A percentile compares a stretch with the other conserved stretches of the same genome.
Evolutionary conservation across 1,140 invertebrate species (phyloP).

Genomic region (Solen grandis): DNA sequence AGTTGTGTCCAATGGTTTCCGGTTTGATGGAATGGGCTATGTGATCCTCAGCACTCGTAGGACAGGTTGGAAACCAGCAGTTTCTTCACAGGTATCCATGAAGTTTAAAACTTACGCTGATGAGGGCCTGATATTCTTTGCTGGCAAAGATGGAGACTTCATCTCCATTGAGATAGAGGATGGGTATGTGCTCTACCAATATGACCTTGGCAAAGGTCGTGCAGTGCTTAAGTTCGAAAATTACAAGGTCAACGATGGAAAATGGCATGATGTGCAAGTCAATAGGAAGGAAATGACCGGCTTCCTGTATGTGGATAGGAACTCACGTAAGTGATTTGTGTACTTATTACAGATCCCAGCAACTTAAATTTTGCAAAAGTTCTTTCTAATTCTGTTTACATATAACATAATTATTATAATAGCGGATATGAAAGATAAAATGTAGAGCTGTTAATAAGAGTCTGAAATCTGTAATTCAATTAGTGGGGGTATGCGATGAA

Average conservation of each 20-base stretch:
- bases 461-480: too few species aligned
- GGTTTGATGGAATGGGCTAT: slow-evolving; percentile 93
- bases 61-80: slow-evolving; percentile 83
- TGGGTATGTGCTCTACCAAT: slow-evolving; percentile 86
- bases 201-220: slow-evolving; percentile 87
- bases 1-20: slow-evolving; percentile 75
- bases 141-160: slow-evolving; percentile 86
- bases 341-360: too few species aligned
- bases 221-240: slow-evolving; percentile 81
- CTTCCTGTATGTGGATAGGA: slow-evolving; percentile 84
- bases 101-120: slow-evolving; percentile 93
- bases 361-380: too few species aligned
- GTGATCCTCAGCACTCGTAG: slow-evolving; percentile 84
- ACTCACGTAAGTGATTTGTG: slow-evolving; percentile 49
- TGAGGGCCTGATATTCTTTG: slow-evolving; percentile 95
- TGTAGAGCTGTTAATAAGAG: too few species aligned
- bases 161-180: slow-evolving; percentile 91
- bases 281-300: slow-evolving; percentile 86
- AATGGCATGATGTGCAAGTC: slow-evolving; percentile 93
- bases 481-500: too few species aligned
- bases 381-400: too few species aligned
- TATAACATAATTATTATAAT: too few species aligned
- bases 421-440: too few species aligned
- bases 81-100: slow-evolving; percentile 85
- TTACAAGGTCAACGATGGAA: slow-evolving; percentile 88